Percentiles rank a stretch among this genome's conserved stretches.
These are phyloP conservation scores for Pantherophis alleghaniensis DNA, from an alignment of 2,797 vertebrate genomes.

Conservation along the genomic window DNA sequence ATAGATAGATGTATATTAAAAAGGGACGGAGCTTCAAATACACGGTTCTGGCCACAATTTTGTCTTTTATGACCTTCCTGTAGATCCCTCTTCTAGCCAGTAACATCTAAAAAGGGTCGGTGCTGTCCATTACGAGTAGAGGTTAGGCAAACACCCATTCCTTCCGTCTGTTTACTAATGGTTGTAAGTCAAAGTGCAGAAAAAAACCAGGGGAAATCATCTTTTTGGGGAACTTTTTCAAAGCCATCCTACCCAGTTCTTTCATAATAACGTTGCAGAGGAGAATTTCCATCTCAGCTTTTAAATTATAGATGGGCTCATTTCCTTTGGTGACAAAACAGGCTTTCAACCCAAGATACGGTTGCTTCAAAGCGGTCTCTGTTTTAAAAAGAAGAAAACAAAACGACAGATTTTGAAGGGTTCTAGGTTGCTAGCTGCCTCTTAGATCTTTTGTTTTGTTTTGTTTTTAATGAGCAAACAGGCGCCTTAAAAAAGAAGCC, in stretches of 20 bases:
- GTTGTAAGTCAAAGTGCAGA: not conserved
- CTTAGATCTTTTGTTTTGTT: conserved; percentile 5
- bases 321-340: conserved; percentile 54
- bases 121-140: not conserved
- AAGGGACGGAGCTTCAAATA: not conserved
- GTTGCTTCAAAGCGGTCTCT: conserved; percentile 42
- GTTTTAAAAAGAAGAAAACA: conserved; percentile 22
- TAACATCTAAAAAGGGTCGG: not conserved
- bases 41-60: not conserved
- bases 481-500: not conserved
- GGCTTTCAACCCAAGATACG: conserved; percentile 24
- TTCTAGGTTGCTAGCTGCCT: conserved; percentile 31
- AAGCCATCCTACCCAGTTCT: conserved; percentile 13
- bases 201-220: not conserved
- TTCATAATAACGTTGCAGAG: not conserved
- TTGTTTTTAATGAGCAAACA: conserved; percentile 18
- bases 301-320: conserved; percentile 40
- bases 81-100: not conserved
- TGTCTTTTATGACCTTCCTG: not conserved
- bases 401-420: not conserved
- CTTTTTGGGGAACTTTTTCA: conserved; percentile 19
- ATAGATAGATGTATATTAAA: not conserved
- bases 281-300: conserved; percentile 27
- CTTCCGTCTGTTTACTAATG: not conserved
- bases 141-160: not conserved